These are phyloP conservation scores for Brachionus paranguensis DNA, from an alignment of 1,140 invertebrate genomes.

Conservation along the genomic window DNA sequence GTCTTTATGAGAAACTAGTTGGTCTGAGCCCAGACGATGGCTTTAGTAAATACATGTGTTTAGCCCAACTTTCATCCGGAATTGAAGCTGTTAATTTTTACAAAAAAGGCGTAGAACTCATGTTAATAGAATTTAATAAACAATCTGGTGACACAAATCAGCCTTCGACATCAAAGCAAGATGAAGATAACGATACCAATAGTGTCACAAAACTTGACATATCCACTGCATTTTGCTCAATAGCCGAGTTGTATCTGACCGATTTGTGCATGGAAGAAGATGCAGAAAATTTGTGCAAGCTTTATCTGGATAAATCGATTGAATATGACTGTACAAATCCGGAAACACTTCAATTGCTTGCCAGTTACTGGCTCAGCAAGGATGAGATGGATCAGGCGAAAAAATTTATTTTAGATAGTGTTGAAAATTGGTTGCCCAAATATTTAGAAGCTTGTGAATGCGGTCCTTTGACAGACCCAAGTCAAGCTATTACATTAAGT, in stretches of 20 bases:
- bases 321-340: constrained; percentile 50
- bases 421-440: constrained; percentile 10
- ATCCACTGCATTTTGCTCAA: constrained; percentile 54
- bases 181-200: not conserved
- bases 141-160: not conserved
- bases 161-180: constrained; percentile 22
- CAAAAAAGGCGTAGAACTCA: constrained; percentile 54
- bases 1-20: constrained; percentile 51
- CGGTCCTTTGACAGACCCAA: not conserved
- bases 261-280: constrained; percentile 55
- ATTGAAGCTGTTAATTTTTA: constrained; percentile 52
- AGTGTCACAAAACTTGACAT: constrained; percentile 47
- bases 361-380: constrained; percentile 52
- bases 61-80: constrained; percentile 54
- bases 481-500: constrained; percentile 3
- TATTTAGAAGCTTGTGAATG: constrained; percentile 10
- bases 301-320: constrained; percentile 50
- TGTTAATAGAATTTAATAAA: constrained; percentile 43
- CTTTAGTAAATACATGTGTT: constrained; percentile 55
- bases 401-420: not conserved
- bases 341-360: constrained; percentile 53
- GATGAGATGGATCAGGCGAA: constrained; percentile 49
- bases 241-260: constrained; percentile 57
- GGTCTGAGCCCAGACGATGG: constrained; percentile 52
- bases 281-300: constrained; percentile 52